Evolutionary conservation across 2,888 invertebrate species (phyloP).

Genomic region (Omphaloscelis lunosa): DNA sequence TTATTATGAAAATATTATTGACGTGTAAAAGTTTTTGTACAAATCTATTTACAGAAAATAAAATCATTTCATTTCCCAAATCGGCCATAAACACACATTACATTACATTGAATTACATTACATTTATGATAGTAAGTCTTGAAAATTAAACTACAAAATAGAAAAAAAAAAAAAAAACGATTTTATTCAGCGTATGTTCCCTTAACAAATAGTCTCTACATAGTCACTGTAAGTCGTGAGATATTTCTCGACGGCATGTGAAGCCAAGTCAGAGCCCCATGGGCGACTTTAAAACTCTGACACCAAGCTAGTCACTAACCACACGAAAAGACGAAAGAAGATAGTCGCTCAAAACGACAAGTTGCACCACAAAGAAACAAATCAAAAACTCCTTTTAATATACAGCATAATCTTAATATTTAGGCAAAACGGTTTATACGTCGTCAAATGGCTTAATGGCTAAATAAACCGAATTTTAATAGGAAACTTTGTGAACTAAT

Average conservation of each 20-base stretch:
- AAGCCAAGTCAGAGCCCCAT: too few species aligned
- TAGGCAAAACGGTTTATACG: constrained; percentile 77
- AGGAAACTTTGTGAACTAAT: constrained; percentile 78
- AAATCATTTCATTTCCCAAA: background rate
- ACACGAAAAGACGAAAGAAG: too few species aligned
- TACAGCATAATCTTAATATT: constrained; percentile 75
- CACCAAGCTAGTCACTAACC: too few species aligned
- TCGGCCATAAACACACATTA: too few species aligned
- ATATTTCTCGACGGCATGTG: too few species aligned
- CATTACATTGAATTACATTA: background rate
- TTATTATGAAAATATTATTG: too few species aligned
- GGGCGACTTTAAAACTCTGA: too few species aligned
- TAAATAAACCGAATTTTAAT: constrained; percentile 85
- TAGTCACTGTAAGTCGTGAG: too few species aligned
- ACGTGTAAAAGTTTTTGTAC: too few species aligned
- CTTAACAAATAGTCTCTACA: too few species aligned
- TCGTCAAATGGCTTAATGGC: constrained; percentile 84
- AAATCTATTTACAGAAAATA: too few species aligned
- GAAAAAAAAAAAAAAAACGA: too few species aligned
- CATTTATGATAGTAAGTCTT: background rate
- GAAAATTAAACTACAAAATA: background rate
- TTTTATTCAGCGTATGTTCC: background rate
- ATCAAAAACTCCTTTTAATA: constrained; percentile 75
- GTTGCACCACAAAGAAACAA: constrained; percentile 63
- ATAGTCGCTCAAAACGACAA: background rate